Evolutionary conservation across 2,888 invertebrate species (phyloP), one percentile per base, ranked within the genome.

Genomic region (Syritta pipiens): DNA sequence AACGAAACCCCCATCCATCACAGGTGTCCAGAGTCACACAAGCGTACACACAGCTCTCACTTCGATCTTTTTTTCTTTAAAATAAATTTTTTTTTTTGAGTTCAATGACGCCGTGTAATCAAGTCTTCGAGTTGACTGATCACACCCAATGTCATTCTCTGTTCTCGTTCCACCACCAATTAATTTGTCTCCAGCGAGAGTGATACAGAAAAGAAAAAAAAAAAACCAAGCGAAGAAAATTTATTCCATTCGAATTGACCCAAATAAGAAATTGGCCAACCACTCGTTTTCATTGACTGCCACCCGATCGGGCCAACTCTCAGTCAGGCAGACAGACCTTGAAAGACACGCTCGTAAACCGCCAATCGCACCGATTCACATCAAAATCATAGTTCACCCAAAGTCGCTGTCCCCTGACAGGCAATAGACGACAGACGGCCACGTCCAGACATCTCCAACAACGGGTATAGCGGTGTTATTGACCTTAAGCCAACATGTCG

Each of bases 111-210:
- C n/a, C n/a, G n/a, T n/a, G n/a, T n/a, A n/a, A n/a, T n/a, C n/a
- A n/a, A n/a, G n/a, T 57, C 69, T 22, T 5, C 0, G 12, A 37
- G 14, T 59, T 46, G 20, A 30, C 5, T 51, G 30, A 51, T 42
- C 57, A 59, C 37, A 20, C 14, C 57, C 63, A 71, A 65, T 71
- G 51, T 63, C 57, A 59, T n/a, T n/a, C 35, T 42, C 40, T 14
- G 10, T 49, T 51, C 10, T 24, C 26, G 17, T 30, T 40, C 12
- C 10, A 40, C n/a, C 24, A 30, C 14, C 30, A 42, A 46, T 44
- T 17, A 49, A 48, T 30, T 51, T 53, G 14, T 59, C 26, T 20
- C 5, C n/a, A n/a, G n/a, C n/a, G n/a, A n/a, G n/a, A n/a, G n/a
- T n/a, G n/a, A n/a, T n/a, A n/a, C n/a, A n/a, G n/a, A n/a, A n/a